Evolutionary conservation across 2,888 invertebrate species (phyloP).

Genomic region (Drosophila anceps): DNA sequence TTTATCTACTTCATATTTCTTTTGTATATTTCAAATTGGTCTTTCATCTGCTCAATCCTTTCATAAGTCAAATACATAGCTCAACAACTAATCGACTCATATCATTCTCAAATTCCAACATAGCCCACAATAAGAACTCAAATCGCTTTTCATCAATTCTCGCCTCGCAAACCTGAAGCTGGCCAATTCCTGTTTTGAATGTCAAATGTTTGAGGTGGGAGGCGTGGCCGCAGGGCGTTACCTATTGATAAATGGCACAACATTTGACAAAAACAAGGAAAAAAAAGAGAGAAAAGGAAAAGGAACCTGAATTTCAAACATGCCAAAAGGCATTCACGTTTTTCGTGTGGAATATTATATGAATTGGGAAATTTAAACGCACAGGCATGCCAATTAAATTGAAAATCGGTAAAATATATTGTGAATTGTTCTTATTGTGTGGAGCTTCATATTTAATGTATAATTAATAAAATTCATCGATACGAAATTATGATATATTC

Average conservation of each 20-base stretch:
- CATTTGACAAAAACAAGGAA: slow-evolving; percentile 40
- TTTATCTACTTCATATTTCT: neutral
- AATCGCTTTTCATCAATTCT: slow-evolving; percentile 55
- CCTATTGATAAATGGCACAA: slow-evolving; percentile 38
- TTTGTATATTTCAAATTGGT: neutral
- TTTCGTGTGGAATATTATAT: slow-evolving; percentile 37
- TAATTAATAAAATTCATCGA: slow-evolving; percentile 29
- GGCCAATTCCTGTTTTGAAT: slow-evolving; percentile 55
- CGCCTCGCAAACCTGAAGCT: slow-evolving; percentile 2
- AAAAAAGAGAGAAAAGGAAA: neutral
- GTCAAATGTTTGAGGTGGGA: slow-evolving; percentile 30
- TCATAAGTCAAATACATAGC: neutral
- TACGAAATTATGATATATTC: slow-evolving; percentile 28
- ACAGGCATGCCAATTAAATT: slow-evolving; percentile 18
- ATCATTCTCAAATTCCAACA: slow-evolving; percentile 34
- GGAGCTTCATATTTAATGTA: neutral
- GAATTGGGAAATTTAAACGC: slow-evolving; percentile 30
- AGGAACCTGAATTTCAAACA: slow-evolving; percentile 14
- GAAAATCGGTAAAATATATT: neutral
- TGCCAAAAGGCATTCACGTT: slow-evolving; percentile 21
- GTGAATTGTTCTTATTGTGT: neutral
- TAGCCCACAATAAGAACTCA: slow-evolving; percentile 27
- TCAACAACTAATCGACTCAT: slow-evolving; percentile 39
- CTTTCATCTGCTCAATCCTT: slow-evolving; percentile 4
- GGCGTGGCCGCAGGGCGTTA: neutral